These are phyloP conservation scores for Nothobranchius kuhntae DNA, from an alignment of 2,113 vertebrate species.

Conservation along the genomic window DNA sequence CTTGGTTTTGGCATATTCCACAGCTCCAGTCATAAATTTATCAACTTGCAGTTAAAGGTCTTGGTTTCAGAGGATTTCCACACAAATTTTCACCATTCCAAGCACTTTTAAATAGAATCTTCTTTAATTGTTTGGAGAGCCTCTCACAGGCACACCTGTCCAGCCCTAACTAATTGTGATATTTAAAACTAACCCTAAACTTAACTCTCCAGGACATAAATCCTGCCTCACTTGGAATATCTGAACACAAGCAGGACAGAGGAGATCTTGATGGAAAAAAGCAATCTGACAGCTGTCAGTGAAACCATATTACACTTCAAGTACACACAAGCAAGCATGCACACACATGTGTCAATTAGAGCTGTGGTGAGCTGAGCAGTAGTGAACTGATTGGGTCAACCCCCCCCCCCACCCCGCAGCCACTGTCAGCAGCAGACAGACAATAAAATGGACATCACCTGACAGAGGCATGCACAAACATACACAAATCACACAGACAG, in stretches of 20 bases:
- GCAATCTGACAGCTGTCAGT: constrained; percentile 75
- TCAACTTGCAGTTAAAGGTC: no score
- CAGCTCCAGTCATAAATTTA: no score
- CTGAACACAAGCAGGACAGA: constrained; percentile 15
- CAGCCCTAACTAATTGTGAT: no score
- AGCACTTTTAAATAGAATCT: no score
- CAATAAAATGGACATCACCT: constrained; percentile 48
- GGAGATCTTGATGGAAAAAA: constrained; percentile 51
- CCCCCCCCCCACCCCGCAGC: constrained; percentile 64
- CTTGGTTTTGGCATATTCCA: no score
- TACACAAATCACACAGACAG: constrained; percentile 21
- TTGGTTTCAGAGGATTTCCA: no score
- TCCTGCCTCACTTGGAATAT: constrained; percentile 14
- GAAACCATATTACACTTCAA: constrained; percentile 49
- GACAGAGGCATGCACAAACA: constrained; percentile 41
- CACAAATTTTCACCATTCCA: no score
- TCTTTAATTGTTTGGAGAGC: no score
- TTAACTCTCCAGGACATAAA: background rate
- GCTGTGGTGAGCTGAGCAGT: constrained; percentile 55
- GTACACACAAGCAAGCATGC: constrained; percentile 34
- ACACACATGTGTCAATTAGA: constrained; percentile 69
- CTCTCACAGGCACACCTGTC: no score
- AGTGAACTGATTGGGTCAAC: constrained; percentile 68
- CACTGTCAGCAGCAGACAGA: constrained; percentile 62
- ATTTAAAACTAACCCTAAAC: background rate